These are phyloP conservation scores for Diorhabda carinulata DNA, from an alignment of 1,140 invertebrate genomes.

Conservation along the genomic window DNA sequence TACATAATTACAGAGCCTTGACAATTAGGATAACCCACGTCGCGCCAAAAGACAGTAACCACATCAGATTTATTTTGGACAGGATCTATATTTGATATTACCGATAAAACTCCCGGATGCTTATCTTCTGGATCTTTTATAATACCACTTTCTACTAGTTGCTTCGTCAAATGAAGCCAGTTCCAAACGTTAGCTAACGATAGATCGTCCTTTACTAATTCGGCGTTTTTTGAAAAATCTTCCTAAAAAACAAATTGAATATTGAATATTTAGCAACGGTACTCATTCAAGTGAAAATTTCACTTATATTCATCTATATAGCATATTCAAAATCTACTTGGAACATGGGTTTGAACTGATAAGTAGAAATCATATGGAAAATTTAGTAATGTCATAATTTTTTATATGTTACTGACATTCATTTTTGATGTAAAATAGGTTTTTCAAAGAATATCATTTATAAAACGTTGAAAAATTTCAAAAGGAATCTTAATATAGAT, in stretches of 20 bases:
- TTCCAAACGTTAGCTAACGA: constrained; percentile 66
- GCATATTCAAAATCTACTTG: no score
- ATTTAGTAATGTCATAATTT: no score
- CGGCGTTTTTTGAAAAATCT: constrained; percentile 62
- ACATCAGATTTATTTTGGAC: constrained; percentile 54
- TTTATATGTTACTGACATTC: no score
- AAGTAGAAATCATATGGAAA: no score
- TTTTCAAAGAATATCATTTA: no score
- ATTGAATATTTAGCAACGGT: not conserved
- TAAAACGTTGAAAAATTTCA: no score
- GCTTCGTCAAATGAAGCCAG: constrained; percentile 69
- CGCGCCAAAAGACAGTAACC: constrained; percentile 53
- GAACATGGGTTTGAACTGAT: no score
- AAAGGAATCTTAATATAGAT: no score
- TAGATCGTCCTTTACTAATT: constrained; percentile 61
- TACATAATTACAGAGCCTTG: constrained; percentile 43
- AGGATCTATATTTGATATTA: constrained; percentile 54
- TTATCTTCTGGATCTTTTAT: constrained; percentile 53
- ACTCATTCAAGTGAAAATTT: not conserved
- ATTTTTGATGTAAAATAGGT: no score
- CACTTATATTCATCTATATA: no score
- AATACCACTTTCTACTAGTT: constrained; percentile 63
- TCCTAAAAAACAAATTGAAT: constrained; percentile 43
- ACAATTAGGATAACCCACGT: constrained; percentile 47
- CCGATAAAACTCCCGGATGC: constrained; percentile 67